Evolutionary conservation across 1,140 invertebrate species (phyloP).

Genomic region (Cylas formicarius): DNA sequence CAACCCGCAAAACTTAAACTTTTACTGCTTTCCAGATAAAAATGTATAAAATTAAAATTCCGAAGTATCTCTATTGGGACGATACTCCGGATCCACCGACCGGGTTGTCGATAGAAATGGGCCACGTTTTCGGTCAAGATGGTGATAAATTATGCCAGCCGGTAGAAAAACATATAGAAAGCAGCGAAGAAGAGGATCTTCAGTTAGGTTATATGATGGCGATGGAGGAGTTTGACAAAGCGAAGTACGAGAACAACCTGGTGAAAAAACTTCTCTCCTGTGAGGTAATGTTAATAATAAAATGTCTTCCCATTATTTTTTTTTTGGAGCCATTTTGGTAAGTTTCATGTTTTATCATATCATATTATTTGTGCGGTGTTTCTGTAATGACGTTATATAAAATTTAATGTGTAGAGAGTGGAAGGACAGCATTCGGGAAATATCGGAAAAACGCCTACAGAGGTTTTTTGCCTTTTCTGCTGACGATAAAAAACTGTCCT

Average conservation of each 20-base stretch:
- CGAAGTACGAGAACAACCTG: conserved; percentile 45
- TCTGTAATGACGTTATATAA: not conserved
- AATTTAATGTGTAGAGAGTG: not conserved
- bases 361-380: not conserved
- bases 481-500: too few species aligned
- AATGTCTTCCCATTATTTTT: conserved; percentile 1
- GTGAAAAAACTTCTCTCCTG: conserved; percentile 52
- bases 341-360: conserved; percentile 1
- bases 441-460: not conserved
- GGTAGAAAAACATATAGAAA: conserved; percentile 24
- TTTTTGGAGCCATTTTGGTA: conserved; percentile 1
- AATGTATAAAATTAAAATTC: conserved; percentile 37
- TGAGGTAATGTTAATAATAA: conserved; percentile 43
- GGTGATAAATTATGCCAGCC: conserved; percentile 32
- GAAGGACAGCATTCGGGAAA: not conserved
- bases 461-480: too few species aligned
- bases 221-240: conserved; percentile 24
- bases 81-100: conserved; percentile 41
- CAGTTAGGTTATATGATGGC: conserved; percentile 22
- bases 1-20: not conserved
- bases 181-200: conserved; percentile 35
- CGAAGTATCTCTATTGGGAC: conserved; percentile 39
- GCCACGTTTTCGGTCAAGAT: conserved; percentile 33
- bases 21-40: conserved; percentile 31
- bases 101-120: conserved; percentile 37